Base-by-base conservation (phyloP, 2,113 vertebrate genomes). In the Pithys albifrons region DNA sequence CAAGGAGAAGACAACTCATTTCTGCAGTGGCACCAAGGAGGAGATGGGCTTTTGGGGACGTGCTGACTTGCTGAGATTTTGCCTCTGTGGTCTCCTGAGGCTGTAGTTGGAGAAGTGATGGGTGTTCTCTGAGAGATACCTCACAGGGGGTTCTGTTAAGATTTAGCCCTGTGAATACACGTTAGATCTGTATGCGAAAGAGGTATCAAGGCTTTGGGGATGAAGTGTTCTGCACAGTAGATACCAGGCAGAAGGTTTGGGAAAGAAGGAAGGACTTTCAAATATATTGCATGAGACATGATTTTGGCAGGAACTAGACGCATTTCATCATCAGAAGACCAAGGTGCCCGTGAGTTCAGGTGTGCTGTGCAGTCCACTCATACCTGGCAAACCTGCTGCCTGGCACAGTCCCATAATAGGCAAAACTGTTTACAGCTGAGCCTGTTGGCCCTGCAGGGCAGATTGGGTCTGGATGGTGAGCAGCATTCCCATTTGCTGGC, bases 131-230 rank as follows among this genome's bases (percentile, higher is more conserved):
- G 73, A 59, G 73, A 59, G 33, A 35, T 71, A 39, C 39, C 33
- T 55, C 70, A 48, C 52, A 24, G 52, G 35, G 18, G 5, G 37
- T 70, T 37, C 66, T 33, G 23, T 74, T 81, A 58, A 71, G 57
- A 31, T 70, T 82, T 75, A 89, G 23, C 46, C 31, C 67, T 43
- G 25, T 87, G 80, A 65, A 61, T 76, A 61, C 8, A 2, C 4
- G 29, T 71, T 69, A 35, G n/a, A 49, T 59, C 31, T 0, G 0
- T 69, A 20, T 0, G 0, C 4, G 8, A 73, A 75, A 74, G 23
- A 48, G 39, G 14, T 37, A 14, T 31, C 61, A n/a, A 43, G 23
- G 39, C 64, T 86, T 72, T 17, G 27, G 14, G 35, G 23, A 33
- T 91, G 22, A 76, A 88, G 14, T 72, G 22, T 88, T 80, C 46